Conservation (phyloP, 2,888 invertebrate genomes). For the Prosopocoilus inquinatus region DNA sequence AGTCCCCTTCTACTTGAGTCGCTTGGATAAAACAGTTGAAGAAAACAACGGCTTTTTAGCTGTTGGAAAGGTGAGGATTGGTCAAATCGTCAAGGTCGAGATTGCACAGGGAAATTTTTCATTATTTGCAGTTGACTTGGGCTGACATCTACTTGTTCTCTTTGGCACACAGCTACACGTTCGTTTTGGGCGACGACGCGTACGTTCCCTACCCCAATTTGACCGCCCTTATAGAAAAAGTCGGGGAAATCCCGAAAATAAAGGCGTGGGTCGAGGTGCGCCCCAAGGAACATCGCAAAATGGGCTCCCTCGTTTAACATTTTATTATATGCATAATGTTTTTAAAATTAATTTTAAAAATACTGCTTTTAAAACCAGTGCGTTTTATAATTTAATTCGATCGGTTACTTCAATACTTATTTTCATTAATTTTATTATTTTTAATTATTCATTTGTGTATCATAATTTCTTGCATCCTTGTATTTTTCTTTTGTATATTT, state of each 20-base stretch:
- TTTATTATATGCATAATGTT: too few species aligned
- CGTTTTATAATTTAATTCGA: too few species aligned
- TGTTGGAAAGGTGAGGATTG: constrained; percentile 44
- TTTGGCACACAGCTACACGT: constrained; percentile 58
- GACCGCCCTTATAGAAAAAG: constrained; percentile 54
- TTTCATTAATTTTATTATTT: too few species aligned
- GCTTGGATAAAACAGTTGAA: constrained; percentile 57
- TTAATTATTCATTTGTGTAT: too few species aligned
- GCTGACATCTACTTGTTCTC: constrained; percentile 61
- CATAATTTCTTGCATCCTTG: too few species aligned
- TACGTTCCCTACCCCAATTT: constrained; percentile 58
- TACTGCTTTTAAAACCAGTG: too few species aligned
- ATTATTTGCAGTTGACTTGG: constrained; percentile 56
- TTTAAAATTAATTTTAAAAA: too few species aligned
- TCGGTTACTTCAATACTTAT: too few species aligned
- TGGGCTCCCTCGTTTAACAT: too few species aligned
- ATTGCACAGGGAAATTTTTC: background rate
- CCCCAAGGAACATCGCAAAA: too few species aligned
- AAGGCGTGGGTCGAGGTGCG: constrained; percentile 58
- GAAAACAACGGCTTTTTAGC: constrained; percentile 61
- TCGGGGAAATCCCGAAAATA: constrained; percentile 57
- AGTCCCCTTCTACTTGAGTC: constrained; percentile 58
- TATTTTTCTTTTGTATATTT: too few species aligned
- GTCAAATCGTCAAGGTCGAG: too few species aligned
- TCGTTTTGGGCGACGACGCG: constrained; percentile 56